A percentile compares a stretch with the other conserved stretches of the same genome.
These are phyloP conservation scores for Margarornis squamiger DNA, from an alignment of 2,797 vertebrate species.

Conservation along the genomic window DNA sequence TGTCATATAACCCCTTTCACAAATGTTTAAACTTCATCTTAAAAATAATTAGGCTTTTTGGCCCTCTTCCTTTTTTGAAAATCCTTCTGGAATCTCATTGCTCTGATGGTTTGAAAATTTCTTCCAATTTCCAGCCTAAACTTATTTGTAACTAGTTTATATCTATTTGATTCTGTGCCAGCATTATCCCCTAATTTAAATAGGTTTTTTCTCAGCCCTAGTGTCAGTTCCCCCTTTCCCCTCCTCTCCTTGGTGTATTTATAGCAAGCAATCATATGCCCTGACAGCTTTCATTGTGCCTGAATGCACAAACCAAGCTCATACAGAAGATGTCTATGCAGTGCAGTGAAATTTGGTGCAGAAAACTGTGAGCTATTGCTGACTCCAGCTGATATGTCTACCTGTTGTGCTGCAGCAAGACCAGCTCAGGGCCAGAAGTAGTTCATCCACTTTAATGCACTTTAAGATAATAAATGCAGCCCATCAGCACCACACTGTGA, in stretches of 20 bases:
- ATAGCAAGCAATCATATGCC: slow-evolving; percentile 48
- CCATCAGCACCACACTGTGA: slow-evolving; percentile 39
- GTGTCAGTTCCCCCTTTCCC: neutral
- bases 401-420: slow-evolving; percentile 51
- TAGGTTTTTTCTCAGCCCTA: neutral
- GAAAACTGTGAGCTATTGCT: slow-evolving; percentile 35
- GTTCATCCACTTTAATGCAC: slow-evolving; percentile 43
- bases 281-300: slow-evolving; percentile 55
- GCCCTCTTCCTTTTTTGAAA: neutral
- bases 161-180: slow-evolving; percentile 17
- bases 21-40: slow-evolving; percentile 1
- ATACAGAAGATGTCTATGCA: neutral
- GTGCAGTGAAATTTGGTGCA: slow-evolving; percentile 43
- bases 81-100: neutral
- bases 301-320: slow-evolving; percentile 32
- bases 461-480: slow-evolving; percentile 52
- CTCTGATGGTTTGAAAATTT: neutral
- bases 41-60: slow-evolving; percentile 21
- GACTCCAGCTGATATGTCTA: slow-evolving; percentile 35
- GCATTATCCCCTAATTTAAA: slow-evolving; percentile 11
- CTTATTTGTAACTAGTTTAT: neutral
- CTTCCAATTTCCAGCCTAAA: slow-evolving; percentile 22
- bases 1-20: neutral
- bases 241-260: slow-evolving; percentile 26
- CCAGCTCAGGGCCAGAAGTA: slow-evolving; percentile 43